Conservation (phyloP, 2,888 invertebrate genomes). For the Amitus sp. region DNA sequence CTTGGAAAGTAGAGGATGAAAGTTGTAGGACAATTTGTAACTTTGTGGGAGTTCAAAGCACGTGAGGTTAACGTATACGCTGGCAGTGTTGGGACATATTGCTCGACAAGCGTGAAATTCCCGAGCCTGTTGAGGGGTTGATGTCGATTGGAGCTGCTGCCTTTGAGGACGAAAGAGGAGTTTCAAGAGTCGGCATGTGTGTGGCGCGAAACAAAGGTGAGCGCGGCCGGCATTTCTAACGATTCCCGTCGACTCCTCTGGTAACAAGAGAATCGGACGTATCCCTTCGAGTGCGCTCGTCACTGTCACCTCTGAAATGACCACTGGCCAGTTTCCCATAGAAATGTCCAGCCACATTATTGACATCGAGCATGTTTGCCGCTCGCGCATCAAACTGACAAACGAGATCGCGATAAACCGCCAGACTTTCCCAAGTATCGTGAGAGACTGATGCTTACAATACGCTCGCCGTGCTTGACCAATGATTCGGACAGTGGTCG, state of each 20-base stretch:
- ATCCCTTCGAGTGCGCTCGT: conserved; percentile 37
- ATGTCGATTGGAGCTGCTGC: conserved; percentile 24
- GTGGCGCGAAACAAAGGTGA: conserved; percentile 35
- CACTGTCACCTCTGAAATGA: conserved; percentile 51
- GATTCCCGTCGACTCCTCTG: conserved; percentile 16
- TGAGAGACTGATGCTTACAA: conserved; percentile 30
- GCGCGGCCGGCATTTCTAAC: conserved; percentile 19
- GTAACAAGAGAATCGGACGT: conserved; percentile 32
- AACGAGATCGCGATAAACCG: conserved; percentile 54
- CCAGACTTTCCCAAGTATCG: conserved; percentile 57
- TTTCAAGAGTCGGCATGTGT: conserved; percentile 23
- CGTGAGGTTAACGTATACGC: conserved; percentile 36
- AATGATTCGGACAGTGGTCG: too few relatives aligned
- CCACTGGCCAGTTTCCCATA: conserved; percentile 55
- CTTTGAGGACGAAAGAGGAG: conserved; percentile 40
- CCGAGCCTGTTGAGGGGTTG: conserved; percentile 35
- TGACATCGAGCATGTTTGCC: conserved; percentile 47
- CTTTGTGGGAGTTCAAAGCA: conserved; percentile 30
- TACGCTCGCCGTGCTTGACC: conserved; percentile 15
- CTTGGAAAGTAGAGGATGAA: conserved; percentile 21
- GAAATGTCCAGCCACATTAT: conserved; percentile 19
- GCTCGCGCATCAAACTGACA: conserved; percentile 36
- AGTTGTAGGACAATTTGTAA: conserved; percentile 28
- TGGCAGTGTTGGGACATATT: conserved; percentile 39
- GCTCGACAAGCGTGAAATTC: conserved; percentile 42